phyloP scores from a whole-genome alignment of 2,888 invertebrate species.

The Morpho achilles region DNA sequence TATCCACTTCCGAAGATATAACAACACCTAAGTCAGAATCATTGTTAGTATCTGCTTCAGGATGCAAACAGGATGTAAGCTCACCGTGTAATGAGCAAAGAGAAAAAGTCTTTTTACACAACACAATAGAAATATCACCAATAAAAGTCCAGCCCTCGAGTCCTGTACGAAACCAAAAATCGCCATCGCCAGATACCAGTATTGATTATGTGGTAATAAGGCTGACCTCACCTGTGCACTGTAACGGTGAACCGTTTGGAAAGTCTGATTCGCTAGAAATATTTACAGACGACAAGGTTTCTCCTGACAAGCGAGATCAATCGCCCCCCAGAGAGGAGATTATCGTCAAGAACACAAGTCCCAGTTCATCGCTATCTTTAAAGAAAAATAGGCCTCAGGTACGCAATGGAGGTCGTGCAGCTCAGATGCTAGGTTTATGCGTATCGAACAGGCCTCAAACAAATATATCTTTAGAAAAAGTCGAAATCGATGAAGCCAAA shows the following conservation, averaged over 20 bases:
- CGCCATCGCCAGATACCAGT: conserved; percentile 55
- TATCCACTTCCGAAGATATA: conserved; percentile 30
- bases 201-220: conserved; percentile 61
- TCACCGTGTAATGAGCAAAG: conserved; percentile 63
- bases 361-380: conserved; percentile 58
- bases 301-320: conserved; percentile 58
- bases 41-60: conserved; percentile 20
- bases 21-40: conserved; percentile 36
- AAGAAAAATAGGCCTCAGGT: conserved; percentile 65
- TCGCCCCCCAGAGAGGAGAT: conserved; percentile 60
- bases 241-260: conserved; percentile 61
- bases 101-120: conserved; percentile 76
- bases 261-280: conserved; percentile 63
- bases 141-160: conserved; percentile 61
- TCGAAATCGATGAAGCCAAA: conserved; percentile 45
- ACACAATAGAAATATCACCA: conserved; percentile 81
- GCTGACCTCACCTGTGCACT: conserved; percentile 57
- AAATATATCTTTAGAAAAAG: conserved; percentile 41
- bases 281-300: conserved; percentile 67
- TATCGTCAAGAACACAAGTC: conserved; percentile 42
- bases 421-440: conserved; percentile 70
- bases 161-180: conserved; percentile 50
- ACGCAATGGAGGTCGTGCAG: conserved; percentile 57
- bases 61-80: conserved; percentile 36
- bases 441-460: conserved; percentile 51